A percentile compares a stretch with the other conserved stretches of the same genome.
These are phyloP conservation scores for Candoia aspera DNA, from an alignment of 2,113 vertebrate species.

Conservation along the genomic window DNA sequence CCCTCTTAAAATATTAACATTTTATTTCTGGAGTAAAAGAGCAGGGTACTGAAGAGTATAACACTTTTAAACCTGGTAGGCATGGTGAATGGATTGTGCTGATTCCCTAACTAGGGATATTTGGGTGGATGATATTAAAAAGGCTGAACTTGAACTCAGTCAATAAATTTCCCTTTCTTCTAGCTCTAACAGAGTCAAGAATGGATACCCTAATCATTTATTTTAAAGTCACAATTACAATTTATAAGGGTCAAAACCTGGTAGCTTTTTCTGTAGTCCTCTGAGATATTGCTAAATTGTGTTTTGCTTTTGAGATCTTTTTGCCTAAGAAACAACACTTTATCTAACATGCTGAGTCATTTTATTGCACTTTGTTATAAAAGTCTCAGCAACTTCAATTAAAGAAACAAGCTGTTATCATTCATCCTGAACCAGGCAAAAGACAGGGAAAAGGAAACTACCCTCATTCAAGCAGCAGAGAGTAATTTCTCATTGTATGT, in stretches of 20 bases:
- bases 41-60: rapidly evolving
- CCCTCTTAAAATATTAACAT: background rate
- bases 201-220: background rate
- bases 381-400: background rate
- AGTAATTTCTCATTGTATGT: background rate
- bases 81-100: constrained; percentile 10
- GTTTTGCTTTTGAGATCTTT: background rate
- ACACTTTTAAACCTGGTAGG: background rate
- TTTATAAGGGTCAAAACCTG: background rate
- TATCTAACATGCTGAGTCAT: background rate
- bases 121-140: constrained; percentile 21
- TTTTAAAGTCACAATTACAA: background rate
- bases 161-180: background rate
- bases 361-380: background rate
- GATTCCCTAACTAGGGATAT: background rate
- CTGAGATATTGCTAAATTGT: background rate
- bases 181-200: background rate
- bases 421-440: background rate
- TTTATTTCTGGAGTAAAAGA: background rate
- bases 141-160: background rate
- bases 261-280: background rate
- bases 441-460: background rate
- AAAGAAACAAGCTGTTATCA: constrained; percentile 25
- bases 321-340: constrained; percentile 4
- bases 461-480: constrained; percentile 13